Percentiles rank a stretch among this genome's conserved stretches.
These are phyloP conservation scores for Tubulanus polymorphus DNA, from an alignment of 2,888 invertebrate genomes.

Conservation along the genomic window DNA sequence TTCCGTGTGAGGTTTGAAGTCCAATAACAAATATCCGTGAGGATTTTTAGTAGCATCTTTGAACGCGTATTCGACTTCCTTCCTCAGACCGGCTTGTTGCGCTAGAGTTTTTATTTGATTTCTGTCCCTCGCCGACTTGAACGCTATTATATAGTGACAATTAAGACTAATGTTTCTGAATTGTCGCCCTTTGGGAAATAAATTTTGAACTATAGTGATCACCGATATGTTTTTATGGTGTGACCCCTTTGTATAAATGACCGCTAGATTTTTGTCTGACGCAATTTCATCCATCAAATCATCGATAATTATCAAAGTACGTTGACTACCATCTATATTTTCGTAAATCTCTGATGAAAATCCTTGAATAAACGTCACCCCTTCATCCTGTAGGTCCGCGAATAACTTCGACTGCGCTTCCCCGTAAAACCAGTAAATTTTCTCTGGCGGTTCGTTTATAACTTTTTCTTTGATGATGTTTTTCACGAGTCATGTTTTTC, in stretches of 20 bases:
- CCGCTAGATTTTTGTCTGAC: constrained; percentile 2
- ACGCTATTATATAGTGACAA: background rate
- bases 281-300: constrained; percentile 7
- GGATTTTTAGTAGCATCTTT: constrained; percentile 5
- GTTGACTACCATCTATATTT: too few species aligned
- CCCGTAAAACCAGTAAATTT: too few species aligned
- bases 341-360: too few species aligned
- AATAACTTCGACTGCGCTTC: too few species aligned
- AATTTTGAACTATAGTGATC: constrained; percentile 3
- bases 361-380: too few species aligned
- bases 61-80: background rate
- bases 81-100: background rate
- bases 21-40: constrained; percentile 10
- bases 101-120: constrained; percentile 1
- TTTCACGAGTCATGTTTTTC: too few species aligned
- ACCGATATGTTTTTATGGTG: constrained; percentile 2
- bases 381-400: too few species aligned
- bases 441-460: too few species aligned
- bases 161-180: constrained; percentile 1
- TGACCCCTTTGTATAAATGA: constrained; percentile 6
- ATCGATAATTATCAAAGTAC: background rate
- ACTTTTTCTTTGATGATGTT: too few species aligned
- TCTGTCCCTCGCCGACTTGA: background rate
- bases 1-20: constrained; percentile 9
- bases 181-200: background rate